phyloP scores from a whole-genome alignment of 1,140 invertebrate species.

The Meteorus sp. region DNA sequence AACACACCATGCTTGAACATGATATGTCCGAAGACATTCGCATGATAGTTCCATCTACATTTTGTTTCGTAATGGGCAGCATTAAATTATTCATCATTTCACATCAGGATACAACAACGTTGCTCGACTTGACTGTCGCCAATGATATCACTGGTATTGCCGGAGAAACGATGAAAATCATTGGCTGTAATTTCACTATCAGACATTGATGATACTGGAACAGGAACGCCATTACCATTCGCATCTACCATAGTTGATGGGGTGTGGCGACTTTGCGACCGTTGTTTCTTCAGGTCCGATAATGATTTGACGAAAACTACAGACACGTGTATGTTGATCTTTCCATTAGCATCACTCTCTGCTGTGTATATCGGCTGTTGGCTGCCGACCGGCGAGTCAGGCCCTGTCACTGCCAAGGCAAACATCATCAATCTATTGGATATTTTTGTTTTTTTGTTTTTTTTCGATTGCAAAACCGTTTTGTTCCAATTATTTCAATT shows the following conservation, averaged over 20 bases:
- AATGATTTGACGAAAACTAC: conserved; percentile 75
- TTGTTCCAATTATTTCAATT: too few species aligned
- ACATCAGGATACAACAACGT: conserved; percentile 64
- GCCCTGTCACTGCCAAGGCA: conserved; percentile 50
- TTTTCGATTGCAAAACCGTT: not conserved
- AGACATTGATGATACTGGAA: conserved; percentile 53
- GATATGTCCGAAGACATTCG: not conserved
- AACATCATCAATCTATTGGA: conserved; percentile 49
- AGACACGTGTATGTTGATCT: conserved; percentile 85
- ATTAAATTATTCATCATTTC: not conserved
- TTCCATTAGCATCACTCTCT: conserved; percentile 79
- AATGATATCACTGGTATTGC: conserved; percentile 68
- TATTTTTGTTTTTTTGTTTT: conserved; percentile 29
- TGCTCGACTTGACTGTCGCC: conserved; percentile 66
- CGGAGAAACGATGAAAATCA: conserved; percentile 66
- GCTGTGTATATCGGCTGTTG: conserved; percentile 53
- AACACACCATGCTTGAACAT: not conserved
- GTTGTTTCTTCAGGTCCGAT: conserved; percentile 87
- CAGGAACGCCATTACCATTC: conserved; percentile 56
- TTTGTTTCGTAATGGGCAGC: not conserved
- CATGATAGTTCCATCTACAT: too few species aligned
- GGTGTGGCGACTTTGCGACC: conserved; percentile 76
- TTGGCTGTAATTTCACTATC: conserved; percentile 50
- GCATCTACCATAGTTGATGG: conserved; percentile 53
- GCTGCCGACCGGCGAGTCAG: conserved; percentile 31